phyloP scores from a whole-genome alignment of 2,888 invertebrate genomes.

The Holacanthella duospinosa region DNA sequence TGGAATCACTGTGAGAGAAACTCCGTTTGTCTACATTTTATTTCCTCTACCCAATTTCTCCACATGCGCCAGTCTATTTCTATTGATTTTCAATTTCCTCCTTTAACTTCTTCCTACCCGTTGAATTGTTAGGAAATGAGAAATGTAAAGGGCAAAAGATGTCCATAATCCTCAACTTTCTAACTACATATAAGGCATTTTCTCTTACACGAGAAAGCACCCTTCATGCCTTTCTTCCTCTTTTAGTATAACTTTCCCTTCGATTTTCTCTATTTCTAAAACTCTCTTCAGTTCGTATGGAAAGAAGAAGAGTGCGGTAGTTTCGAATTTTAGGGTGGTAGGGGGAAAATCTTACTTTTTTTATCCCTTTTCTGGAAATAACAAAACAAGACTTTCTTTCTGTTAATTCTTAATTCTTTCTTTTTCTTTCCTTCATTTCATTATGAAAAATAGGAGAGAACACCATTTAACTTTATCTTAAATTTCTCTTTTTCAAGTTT shows the following conservation, averaged over 20 bases:
- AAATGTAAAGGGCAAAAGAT: background rate
- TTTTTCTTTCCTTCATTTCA: too few species aligned
- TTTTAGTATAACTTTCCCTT: background rate
- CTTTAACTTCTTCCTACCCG: background rate
- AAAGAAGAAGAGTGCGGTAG: background rate
- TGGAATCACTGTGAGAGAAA: background rate
- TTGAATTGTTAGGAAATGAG: too few species aligned
- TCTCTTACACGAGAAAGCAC: too few species aligned
- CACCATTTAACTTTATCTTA: too few species aligned
- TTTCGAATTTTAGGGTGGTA: background rate
- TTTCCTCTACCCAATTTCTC: background rate
- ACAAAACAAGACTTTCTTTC: too few species aligned
- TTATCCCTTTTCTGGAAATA: too few species aligned
- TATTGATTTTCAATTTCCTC: constrained; percentile 4
- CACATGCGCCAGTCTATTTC: background rate
- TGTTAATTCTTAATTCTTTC: too few species aligned
- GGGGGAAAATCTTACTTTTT: too few species aligned
- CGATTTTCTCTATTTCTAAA: too few species aligned
- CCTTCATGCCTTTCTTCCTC: too few species aligned
- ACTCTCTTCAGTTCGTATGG: background rate
- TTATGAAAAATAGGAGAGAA: too few species aligned
- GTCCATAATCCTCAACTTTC: background rate
- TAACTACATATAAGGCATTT: background rate
- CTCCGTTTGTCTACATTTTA: background rate
- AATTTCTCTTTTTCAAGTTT: too few species aligned